Percentiles rank a stretch among this genome's conserved stretches.
Evolutionary conservation across 2,888 invertebrate species (phyloP).

Genomic region (Drosophila paramelanica): DNA sequence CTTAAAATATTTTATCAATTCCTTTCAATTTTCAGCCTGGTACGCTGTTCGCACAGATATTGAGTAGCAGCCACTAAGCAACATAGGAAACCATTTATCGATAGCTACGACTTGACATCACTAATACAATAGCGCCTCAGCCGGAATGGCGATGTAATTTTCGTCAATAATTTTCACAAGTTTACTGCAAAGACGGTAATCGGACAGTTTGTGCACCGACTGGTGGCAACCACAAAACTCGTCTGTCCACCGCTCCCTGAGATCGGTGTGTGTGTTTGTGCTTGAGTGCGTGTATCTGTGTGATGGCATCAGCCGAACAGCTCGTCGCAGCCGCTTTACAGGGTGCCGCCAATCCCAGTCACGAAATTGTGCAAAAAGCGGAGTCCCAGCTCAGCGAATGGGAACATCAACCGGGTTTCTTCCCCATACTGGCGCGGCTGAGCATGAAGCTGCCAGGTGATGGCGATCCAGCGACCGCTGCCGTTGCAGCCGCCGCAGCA

Average conservation of each 20-base stretch:
- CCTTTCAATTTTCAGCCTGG: background rate
- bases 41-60: background rate
- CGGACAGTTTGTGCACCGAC: background rate
- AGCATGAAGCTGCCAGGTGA: slow-evolving; percentile 58
- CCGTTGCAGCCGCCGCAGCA: slow-evolving; percentile 21
- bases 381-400: slow-evolving; percentile 94
- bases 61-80: background rate
- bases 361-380: slow-evolving; percentile 93
- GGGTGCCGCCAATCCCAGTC: slow-evolving; percentile 93
- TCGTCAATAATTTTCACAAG: slow-evolving; percentile 50
- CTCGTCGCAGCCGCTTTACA: slow-evolving; percentile 87
- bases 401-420: slow-evolving; percentile 96
- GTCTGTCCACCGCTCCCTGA: slow-evolving; percentile 16
- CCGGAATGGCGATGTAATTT: slow-evolving; percentile 64
- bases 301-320: slow-evolving; percentile 82
- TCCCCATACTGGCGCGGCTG: slow-evolving; percentile 91
- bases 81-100: slow-evolving; percentile 16
- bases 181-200: slow-evolving; percentile 2
- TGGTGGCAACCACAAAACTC: slow-evolving; percentile 8
- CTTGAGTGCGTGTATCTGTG: slow-evolving; percentile 14
- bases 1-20: too few species aligned
- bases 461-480: slow-evolving; percentile 21
- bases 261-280: slow-evolving; percentile 4
- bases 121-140: slow-evolving; percentile 51
- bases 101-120: slow-evolving; percentile 35